These are phyloP conservation scores for Sphecodes monilicornis DNA, from an alignment of 2,888 invertebrate species.

Conservation along the genomic window DNA sequence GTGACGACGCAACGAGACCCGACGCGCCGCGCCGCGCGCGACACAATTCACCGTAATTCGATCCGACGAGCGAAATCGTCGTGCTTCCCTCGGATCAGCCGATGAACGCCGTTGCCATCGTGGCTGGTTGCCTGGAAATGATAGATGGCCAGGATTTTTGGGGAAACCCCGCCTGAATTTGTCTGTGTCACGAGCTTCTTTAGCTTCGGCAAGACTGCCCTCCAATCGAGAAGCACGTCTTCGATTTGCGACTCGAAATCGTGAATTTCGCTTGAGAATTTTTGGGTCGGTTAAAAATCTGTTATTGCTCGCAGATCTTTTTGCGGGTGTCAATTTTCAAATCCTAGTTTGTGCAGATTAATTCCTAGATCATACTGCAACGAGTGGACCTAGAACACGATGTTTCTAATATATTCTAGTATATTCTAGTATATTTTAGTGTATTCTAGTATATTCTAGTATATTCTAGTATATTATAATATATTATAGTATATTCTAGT, in stretches of 20 bases:
- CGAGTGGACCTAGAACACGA: too few species aligned
- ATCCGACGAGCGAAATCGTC: not conserved
- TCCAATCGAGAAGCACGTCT: not conserved
- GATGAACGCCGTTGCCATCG: not conserved
- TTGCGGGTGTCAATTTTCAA: not conserved
- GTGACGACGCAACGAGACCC: conserved; percentile 23
- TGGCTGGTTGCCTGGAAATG: not conserved
- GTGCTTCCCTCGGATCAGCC: not conserved
- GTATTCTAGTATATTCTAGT: too few species aligned
- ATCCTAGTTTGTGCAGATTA: not conserved
- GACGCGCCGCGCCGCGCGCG: not conserved
- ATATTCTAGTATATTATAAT: too few species aligned
- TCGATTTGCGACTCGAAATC: not conserved
- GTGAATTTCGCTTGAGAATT: not conserved
- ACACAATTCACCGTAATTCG: not conserved
- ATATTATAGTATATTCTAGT: too few species aligned
- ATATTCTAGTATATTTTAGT: too few species aligned
- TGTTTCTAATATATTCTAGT: too few species aligned
- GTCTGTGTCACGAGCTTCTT: not conserved
- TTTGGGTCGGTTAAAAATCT: not conserved
- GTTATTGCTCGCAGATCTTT: not conserved
- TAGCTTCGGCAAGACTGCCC: not conserved
- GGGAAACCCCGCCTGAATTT: not conserved
- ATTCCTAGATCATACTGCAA: too few species aligned
- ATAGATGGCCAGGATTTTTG: not conserved